A percentile compares a stretch with the other conserved stretches of the same genome.
Evolutionary conservation across 2,113 vertebrate species (phyloP).

Genomic region (Herpetotheres cachinnans): DNA sequence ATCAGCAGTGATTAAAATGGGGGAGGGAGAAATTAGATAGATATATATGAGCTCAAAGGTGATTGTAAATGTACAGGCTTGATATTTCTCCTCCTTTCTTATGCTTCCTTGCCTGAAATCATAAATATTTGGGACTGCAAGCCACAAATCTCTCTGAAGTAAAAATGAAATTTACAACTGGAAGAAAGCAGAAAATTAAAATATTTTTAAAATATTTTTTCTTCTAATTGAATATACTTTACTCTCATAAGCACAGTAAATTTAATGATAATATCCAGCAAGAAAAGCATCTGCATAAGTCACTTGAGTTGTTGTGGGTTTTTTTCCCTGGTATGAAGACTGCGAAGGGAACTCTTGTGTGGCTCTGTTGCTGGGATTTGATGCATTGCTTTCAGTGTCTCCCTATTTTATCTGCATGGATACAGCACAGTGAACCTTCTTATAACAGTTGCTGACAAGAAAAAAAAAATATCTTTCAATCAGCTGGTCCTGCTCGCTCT

Average conservation of each 20-base stretch:
- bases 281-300: neutral
- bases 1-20: neutral
- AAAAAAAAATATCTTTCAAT: constrained; percentile 25
- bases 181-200: neutral
- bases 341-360: neutral
- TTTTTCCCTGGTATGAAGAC: neutral
- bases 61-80: neutral
- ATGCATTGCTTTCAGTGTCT: constrained; percentile 27
- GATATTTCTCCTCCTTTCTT: constrained; percentile 15
- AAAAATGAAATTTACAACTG: neutral
- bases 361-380: neutral
- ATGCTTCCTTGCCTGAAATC: neutral
- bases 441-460: constrained; percentile 15
- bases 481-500: neutral
- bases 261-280: neutral
- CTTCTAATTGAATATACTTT: neutral
- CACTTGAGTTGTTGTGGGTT: neutral
- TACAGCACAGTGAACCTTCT: constrained; percentile 32
- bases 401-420: constrained; percentile 6
- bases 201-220: neutral
- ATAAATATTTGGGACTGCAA: constrained; percentile 17
- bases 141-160: constrained; percentile 11
- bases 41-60: neutral
- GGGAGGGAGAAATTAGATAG: neutral
- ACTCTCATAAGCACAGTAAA: neutral